Evolutionary conservation across 2,797 vertebrate species (phyloP).

Genomic region (Calcarius lapponicus): DNA sequence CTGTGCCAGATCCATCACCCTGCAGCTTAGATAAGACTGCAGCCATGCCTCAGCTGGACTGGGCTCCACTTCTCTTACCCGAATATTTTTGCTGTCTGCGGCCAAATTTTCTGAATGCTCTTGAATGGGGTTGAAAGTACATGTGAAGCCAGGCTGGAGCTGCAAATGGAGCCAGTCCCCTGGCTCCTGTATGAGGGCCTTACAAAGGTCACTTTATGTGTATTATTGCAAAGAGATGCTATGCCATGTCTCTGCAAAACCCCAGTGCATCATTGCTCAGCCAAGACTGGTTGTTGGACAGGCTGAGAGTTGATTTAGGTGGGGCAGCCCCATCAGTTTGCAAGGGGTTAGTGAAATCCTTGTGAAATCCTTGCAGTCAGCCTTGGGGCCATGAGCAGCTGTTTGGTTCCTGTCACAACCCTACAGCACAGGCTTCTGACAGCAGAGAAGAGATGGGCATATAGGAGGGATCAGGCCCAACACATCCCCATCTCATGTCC

Average conservation of each 20-base stretch:
- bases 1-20: neutral
- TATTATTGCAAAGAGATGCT: neutral
- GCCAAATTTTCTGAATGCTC: neutral
- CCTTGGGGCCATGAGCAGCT: neutral
- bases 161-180: neutral
- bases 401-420: neutral
- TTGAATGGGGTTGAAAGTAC: accelerated
- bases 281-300: neutral
- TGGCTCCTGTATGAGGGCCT: neutral
- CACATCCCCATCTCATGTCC: neutral
- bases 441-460: neutral
- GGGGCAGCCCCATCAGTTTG: neutral
- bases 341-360: neutral
- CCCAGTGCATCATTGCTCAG: neutral
- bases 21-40: neutral
- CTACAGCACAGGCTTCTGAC: neutral
- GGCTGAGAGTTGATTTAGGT: neutral
- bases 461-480: neutral
- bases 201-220: neutral
- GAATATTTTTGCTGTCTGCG: neutral
- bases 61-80: neutral
- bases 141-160: neutral
- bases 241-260: neutral
- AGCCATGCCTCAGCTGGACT: neutral
- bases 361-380: neutral